Evolutionary conservation across 2,113 vertebrate genomes (phyloP).

Genomic region (Siniperca chuatsi): DNA sequence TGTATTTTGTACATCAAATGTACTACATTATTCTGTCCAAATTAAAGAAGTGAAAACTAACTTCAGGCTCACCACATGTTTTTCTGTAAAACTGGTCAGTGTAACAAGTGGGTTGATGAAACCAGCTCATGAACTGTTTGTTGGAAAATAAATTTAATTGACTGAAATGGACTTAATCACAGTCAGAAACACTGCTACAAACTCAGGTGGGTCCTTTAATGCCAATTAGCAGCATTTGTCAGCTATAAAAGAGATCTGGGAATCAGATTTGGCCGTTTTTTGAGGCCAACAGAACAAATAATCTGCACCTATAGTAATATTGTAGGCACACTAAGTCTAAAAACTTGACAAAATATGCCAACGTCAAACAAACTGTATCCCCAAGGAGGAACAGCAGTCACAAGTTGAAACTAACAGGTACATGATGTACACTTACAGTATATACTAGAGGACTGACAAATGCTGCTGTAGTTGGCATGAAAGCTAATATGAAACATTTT

Average conservation of each 20-base stretch:
- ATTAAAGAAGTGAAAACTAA: background rate
- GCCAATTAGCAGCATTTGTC: background rate
- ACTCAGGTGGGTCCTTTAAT: background rate
- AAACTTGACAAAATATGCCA: no score
- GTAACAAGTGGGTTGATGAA: no score
- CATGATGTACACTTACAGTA: background rate
- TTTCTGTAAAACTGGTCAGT: no score
- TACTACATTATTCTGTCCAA: background rate
- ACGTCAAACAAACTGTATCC: background rate
- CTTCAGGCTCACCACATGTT: no score
- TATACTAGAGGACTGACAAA: background rate
- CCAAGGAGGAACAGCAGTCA: conserved; percentile 2
- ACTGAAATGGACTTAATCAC: background rate
- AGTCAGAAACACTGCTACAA: background rate
- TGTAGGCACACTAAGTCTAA: background rate
- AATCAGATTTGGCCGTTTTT: background rate
- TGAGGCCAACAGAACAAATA: no score
- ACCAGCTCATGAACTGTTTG: background rate
- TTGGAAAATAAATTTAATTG: background rate
- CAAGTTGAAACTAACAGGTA: conserved; percentile 12
- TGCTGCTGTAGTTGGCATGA: background rate
- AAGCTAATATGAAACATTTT: no score
- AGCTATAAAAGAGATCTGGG: no score
- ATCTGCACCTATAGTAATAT: background rate
- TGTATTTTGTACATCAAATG: background rate